A percentile compares a stretch with the other conserved stretches of the same genome.
These are phyloP conservation scores for Anas platyrhynchos DNA, from an alignment of 2,113 vertebrate species.

Conservation along the genomic window DNA sequence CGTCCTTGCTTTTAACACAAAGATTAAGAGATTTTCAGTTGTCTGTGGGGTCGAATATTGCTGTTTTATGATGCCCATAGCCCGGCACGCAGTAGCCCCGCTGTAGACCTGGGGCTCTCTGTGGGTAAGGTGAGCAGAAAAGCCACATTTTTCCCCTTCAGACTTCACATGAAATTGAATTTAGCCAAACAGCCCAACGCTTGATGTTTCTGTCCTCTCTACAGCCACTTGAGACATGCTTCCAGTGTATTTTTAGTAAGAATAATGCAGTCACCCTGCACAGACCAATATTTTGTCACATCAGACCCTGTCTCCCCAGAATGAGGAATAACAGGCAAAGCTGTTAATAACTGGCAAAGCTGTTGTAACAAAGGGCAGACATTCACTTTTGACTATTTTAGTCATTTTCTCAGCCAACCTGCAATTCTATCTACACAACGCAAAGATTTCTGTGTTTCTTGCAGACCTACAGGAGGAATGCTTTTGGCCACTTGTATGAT, in stretches of 20 bases:
- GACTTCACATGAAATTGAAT: background rate
- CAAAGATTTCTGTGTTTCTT: background rate
- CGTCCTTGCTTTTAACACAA: background rate
- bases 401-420: background rate
- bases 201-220: background rate
- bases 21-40: background rate
- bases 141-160: background rate
- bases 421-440: background rate
- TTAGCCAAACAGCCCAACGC: background rate
- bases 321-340: background rate
- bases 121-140: fast-evolving
- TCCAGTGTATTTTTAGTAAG: background rate
- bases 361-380: background rate
- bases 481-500: background rate
- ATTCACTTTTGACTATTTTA: fast-evolving
- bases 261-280: background rate
- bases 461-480: background rate
- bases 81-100: background rate
- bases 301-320: background rate
- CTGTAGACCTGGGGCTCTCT: fast-evolving
- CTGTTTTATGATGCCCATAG: background rate
- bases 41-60: fast-evolving
- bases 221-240: background rate
- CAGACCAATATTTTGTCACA: background rate
- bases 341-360: too few relatives aligned